Evolutionary conservation across 2,888 invertebrate species (phyloP), one percentile per base, ranked within the genome.

Genomic region (Leucozona laternaria): DNA sequence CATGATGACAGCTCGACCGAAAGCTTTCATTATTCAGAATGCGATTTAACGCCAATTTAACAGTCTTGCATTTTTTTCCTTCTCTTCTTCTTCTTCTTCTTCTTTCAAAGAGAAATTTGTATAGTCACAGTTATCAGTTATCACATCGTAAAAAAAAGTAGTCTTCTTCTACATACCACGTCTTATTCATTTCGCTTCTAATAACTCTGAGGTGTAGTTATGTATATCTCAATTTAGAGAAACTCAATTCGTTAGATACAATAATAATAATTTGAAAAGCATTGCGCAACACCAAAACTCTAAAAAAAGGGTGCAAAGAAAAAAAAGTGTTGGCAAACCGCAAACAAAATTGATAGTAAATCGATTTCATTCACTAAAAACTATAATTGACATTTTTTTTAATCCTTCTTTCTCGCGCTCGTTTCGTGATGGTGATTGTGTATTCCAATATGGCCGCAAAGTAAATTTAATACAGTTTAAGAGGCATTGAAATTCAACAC

Each of bases 21-120:
- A 68, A 53, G 68, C 53, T 53, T 68, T 68, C 50, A 68, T 70
- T 70, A 45, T 70, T 55, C 22, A 10, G 72, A 81, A 79, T 70
- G 70, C 75, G 79, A 79, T 84, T 84, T 79, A 84, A 79, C 79
- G 79, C 70, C 79, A 84, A 79, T 84, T 79, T 84, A 84, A 75
- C 83, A 43, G 62, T 13, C 45, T 45, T 25, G 17, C 66, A 28
- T 40, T 60, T 57, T 25, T 28, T 58, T 58, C n/a, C n/a, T n/a
- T n/a, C n/a, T n/a, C n/a, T n/a, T n/a, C n/a, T n/a, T n/a, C n/a
- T n/a, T 34, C 2, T 37, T 31, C 17, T 34, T 20, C 15, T 20
- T 37, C 7, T 8, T 8, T 37, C 50, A 83, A 62, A 80, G 70
- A 22, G 66, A 66, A 50, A 50, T 68, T 68, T 68, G 37, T 15